These are phyloP conservation scores for Channa maculata DNA, from an alignment of 2,113 vertebrate species.

Conservation along the genomic window DNA sequence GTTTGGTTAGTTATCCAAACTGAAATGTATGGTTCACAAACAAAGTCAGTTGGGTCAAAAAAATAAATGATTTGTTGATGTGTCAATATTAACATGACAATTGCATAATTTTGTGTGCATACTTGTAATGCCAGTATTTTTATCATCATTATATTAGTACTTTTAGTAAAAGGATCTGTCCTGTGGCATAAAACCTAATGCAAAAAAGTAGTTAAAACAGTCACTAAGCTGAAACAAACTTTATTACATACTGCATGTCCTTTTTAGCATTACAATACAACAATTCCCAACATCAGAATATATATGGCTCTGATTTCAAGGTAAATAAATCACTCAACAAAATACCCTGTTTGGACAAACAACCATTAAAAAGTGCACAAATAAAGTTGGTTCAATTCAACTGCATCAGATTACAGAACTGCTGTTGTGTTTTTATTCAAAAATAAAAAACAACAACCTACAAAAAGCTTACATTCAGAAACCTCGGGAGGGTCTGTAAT, in stretches of 20 bases:
- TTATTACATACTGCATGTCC: slow-evolving; percentile 78
- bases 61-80: too few relatives aligned
- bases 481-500: slow-evolving; percentile 43
- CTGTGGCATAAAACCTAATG: too few relatives aligned
- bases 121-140: too few relatives aligned
- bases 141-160: too few relatives aligned
- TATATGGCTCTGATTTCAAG: slow-evolving; percentile 75
- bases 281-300: slow-evolving; percentile 72
- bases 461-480: slow-evolving; percentile 75
- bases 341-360: slow-evolving; percentile 76
- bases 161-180: too few relatives aligned
- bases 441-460: slow-evolving; percentile 33
- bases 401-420: slow-evolving; percentile 65
- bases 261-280: slow-evolving; percentile 58
- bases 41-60: too few relatives aligned
- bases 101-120: too few relatives aligned
- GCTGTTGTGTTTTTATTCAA: slow-evolving; percentile 25
- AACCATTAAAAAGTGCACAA: slow-evolving; percentile 76
- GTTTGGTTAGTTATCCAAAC: too few relatives aligned
- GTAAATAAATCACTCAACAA: slow-evolving; percentile 68
- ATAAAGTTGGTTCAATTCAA: slow-evolving; percentile 59
- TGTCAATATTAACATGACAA: too few relatives aligned
- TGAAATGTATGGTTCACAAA: too few relatives aligned
- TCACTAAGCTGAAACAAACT: slow-evolving; percentile 54
- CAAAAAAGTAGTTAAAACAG: too few relatives aligned